A percentile compares a stretch with the other conserved stretches of the same genome.
Conservation (phyloP, 2,113 vertebrate species). For the Microcebus tavaratra region DNA sequence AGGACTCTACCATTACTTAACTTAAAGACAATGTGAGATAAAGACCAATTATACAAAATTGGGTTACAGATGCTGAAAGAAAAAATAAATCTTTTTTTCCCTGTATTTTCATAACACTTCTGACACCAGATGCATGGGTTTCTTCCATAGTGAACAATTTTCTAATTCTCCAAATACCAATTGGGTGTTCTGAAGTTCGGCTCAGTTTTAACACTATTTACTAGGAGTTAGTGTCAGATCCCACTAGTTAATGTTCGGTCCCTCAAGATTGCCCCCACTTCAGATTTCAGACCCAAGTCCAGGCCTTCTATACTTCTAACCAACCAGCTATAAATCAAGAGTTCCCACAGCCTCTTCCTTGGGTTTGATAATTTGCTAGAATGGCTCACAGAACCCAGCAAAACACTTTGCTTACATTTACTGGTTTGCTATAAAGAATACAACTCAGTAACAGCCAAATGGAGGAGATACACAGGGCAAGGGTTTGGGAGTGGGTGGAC, state of each 20-base stretch:
- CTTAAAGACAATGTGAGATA: background rate
- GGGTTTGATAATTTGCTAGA: too few relatives aligned
- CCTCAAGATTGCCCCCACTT: background rate
- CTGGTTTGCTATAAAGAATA: background rate
- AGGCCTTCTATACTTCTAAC: too few relatives aligned
- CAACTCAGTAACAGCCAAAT: background rate
- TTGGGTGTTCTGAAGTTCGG: background rate
- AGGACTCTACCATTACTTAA: background rate
- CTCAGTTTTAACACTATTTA: background rate
- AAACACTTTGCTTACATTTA: background rate
- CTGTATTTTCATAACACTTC: background rate
- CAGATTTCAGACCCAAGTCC: background rate
- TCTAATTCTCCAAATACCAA: background rate
- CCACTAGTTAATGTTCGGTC: background rate
- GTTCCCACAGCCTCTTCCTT: background rate
- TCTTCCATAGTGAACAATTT: background rate
- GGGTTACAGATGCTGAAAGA: background rate
- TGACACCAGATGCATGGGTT: background rate
- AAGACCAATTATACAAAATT: background rate
- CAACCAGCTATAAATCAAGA: background rate
- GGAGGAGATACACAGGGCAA: background rate
- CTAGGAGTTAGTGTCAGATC: background rate
- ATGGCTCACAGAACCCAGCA: background rate
- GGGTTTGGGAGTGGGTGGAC: accelerated
- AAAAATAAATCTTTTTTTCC: background rate